Percentiles rank a stretch among this genome's conserved stretches.
phyloP scores from a whole-genome alignment of 53 echinoderm and acorn worm genomes.

The Luidia sarsii region DNA sequence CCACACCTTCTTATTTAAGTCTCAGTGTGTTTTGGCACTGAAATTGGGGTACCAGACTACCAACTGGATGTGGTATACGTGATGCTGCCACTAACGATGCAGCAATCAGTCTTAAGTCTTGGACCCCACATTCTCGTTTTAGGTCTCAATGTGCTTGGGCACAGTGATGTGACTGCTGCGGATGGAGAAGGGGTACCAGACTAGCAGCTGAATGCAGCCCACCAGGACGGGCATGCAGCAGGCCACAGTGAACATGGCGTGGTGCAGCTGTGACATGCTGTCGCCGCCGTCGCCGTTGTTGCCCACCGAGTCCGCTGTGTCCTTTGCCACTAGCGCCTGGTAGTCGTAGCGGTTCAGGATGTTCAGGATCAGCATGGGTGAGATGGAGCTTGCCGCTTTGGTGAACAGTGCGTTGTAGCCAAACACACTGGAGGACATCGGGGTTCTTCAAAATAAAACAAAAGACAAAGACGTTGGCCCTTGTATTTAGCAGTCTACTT shows the following conservation, averaged over 20 bases:
- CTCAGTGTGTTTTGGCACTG: too few species aligned
- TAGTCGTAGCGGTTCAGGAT: constrained; percentile 79
- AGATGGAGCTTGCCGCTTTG: constrained; percentile 85
- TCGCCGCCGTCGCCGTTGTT: too few species aligned
- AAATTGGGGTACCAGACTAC: too few species aligned
- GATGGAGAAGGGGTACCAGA: constrained; percentile 79
- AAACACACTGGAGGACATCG: constrained; percentile 93
- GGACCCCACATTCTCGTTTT: too few species aligned
- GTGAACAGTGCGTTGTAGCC: constrained; percentile 98
- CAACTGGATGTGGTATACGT: too few species aligned
- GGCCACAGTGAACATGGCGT: constrained; percentile 78
- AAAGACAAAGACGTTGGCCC: too few species aligned
- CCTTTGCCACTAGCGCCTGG: constrained; percentile 19
- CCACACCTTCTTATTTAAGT: too few species aligned
- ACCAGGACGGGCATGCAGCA: constrained; percentile 76
- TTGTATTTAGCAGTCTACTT: too few species aligned
- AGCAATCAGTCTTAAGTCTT: too few species aligned
- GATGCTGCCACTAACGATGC: too few species aligned
- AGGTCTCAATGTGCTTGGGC: constrained; percentile 75
- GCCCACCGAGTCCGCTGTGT: too few species aligned
- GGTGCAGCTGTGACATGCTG: constrained; percentile 5
- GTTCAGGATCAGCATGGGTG: constrained; percentile 84
- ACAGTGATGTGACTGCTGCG: constrained; percentile 76
- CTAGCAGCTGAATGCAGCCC: constrained; percentile 70
- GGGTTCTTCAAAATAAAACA: constrained; percentile 60